These are phyloP conservation scores for Eulemur coronatus DNA, from an alignment of 2,797 vertebrate species.

Conservation along the genomic window DNA sequence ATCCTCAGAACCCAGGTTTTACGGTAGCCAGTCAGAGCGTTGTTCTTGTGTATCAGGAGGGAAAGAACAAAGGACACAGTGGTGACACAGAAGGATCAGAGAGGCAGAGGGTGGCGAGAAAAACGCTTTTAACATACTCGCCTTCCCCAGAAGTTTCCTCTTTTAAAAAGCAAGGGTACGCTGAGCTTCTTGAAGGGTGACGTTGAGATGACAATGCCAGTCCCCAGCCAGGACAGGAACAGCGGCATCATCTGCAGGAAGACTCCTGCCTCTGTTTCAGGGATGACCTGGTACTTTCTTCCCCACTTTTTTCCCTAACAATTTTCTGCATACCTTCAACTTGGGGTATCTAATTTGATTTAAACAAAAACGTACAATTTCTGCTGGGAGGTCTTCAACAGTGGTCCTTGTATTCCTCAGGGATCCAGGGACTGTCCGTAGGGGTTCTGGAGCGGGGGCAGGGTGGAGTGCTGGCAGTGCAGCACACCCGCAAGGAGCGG, in stretches of 20 bases:
- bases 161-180: not conserved
- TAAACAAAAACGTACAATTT: not conserved
- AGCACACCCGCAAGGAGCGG: not conserved
- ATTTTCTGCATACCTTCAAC: not conserved
- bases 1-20: not conserved
- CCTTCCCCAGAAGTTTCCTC: not conserved
- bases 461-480: not conserved
- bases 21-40: accelerated
- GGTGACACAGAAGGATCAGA: not conserved
- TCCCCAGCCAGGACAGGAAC: not conserved
- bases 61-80: not conserved
- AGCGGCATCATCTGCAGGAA: not conserved
- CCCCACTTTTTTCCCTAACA: not conserved
- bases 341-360: not conserved
- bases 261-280: not conserved
- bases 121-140: not conserved
- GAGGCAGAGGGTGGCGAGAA: not conserved
- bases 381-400: not conserved
- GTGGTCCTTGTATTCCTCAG: not conserved
- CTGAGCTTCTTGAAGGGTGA: too few relatives aligned
- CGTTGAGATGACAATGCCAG: too few relatives aligned
- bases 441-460: not conserved
- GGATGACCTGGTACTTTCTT: not conserved
- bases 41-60: not conserved
- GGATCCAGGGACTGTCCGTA: not conserved